These are phyloP conservation scores for Eupithecia exiguata DNA, from an alignment of 2,888 invertebrate species.

Conservation along the genomic window DNA sequence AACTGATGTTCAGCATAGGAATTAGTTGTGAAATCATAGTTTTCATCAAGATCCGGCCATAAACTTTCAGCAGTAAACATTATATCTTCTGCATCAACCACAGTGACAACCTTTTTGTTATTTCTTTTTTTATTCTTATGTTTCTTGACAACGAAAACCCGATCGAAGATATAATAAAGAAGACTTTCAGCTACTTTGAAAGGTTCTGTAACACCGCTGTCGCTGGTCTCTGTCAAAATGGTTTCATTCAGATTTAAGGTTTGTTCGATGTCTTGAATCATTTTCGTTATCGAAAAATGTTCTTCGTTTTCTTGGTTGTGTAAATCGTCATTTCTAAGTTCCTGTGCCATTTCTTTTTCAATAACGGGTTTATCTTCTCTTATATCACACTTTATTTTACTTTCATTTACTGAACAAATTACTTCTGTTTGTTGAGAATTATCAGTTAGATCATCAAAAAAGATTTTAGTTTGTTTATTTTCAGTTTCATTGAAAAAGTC, in stretches of 20 bases:
- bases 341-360: neutral
- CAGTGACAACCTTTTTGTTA: constrained; percentile 65
- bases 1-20: neutral
- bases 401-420: constrained; percentile 26
- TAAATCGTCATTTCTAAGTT: constrained; percentile 12
- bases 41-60: constrained; percentile 48
- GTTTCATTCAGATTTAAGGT: constrained; percentile 59
- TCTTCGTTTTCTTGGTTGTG: constrained; percentile 30
- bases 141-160: constrained; percentile 56
- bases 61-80: constrained; percentile 62
- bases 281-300: constrained; percentile 67
- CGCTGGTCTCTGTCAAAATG: constrained; percentile 60
- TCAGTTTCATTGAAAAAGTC: constrained; percentile 22
- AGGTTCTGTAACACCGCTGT: constrained; percentile 52
- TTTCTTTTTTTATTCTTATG: constrained; percentile 52
- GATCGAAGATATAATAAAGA: constrained; percentile 68
- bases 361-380: neutral
- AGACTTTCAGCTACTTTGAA: constrained; percentile 68
- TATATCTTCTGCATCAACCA: constrained; percentile 74
- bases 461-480: neutral
- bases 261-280: constrained; percentile 65
- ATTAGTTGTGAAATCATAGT: constrained; percentile 2
- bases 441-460: neutral
- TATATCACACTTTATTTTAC: constrained; percentile 4
- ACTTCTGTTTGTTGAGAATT: neutral